Evolutionary conservation across 2,797 vertebrate genomes (phyloP).

Genomic region (Furcifer pardalis): DNA sequence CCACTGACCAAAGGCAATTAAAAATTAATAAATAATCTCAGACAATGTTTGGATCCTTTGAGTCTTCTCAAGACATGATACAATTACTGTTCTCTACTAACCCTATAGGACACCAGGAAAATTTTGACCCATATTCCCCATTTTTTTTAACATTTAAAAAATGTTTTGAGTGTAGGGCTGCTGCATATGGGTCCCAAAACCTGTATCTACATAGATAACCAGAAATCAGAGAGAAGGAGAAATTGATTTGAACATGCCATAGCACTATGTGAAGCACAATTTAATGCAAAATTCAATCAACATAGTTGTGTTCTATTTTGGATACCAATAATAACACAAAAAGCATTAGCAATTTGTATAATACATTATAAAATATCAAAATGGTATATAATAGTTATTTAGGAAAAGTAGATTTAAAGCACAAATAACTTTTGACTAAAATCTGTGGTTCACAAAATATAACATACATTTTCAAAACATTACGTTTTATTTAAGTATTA

Average conservation of each 20-base stretch:
- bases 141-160: no score
- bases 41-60: no score
- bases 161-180: no score
- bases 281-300: background rate
- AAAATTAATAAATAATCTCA: no score
- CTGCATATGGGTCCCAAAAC: no score
- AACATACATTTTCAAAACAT: background rate
- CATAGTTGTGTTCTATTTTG: background rate
- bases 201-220: background rate
- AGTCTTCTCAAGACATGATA: no score
- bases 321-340: background rate
- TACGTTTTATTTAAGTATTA: conserved; percentile 16
- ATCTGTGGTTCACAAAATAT: no score
- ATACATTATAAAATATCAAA: background rate
- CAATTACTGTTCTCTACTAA: no score
- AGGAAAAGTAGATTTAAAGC: background rate
- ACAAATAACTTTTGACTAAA: background rate
- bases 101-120: no score
- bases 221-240: background rate
- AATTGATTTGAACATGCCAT: background rate
- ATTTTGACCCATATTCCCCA: no score
- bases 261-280: background rate
- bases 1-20: no score
- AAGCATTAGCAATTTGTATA: background rate
- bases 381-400: no score